These are phyloP conservation scores for Elegia similella DNA, from an alignment of 2,888 invertebrate genomes.

Conservation along the genomic window DNA sequence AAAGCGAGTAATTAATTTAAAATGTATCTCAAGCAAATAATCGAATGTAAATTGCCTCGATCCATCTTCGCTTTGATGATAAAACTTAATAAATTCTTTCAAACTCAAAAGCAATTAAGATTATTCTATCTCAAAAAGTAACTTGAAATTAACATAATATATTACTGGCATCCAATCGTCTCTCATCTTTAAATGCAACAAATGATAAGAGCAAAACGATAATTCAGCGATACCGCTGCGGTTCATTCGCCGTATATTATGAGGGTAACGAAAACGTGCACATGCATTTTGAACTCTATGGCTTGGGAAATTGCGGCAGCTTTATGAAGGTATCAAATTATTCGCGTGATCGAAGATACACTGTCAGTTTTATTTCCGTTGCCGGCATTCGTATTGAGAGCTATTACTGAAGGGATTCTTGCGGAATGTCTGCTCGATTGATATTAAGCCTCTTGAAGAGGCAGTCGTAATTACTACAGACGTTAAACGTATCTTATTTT, in stretches of 20 bases:
- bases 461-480: slow-evolving; percentile 3
- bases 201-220: slow-evolving; percentile 9
- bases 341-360: slow-evolving; percentile 32
- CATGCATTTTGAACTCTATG: slow-evolving; percentile 6
- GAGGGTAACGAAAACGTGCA: background rate
- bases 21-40: slow-evolving; percentile 6
- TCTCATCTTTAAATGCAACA: slow-evolving; percentile 3
- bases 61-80: slow-evolving; percentile 11
- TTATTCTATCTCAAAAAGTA: background rate
- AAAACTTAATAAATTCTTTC: slow-evolving; percentile 11
- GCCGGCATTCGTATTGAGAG: slow-evolving; percentile 25
- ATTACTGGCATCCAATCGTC: slow-evolving; percentile 2
- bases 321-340: slow-evolving; percentile 13
- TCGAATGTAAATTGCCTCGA: slow-evolving; percentile 8
- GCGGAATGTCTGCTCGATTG: slow-evolving; percentile 5
- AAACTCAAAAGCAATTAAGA: slow-evolving; percentile 10
- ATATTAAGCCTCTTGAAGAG: background rate
- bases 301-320: background rate
- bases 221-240: background rate
- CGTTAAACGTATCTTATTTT: background rate
- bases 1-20: slow-evolving; percentile 1
- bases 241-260: background rate
- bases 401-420: slow-evolving; percentile 11
- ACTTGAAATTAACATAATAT: slow-evolving; percentile 4
- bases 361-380: slow-evolving; percentile 38